Conservation (phyloP, 2,797 vertebrate genomes). For the Peromyscus melanophrys region DNA sequence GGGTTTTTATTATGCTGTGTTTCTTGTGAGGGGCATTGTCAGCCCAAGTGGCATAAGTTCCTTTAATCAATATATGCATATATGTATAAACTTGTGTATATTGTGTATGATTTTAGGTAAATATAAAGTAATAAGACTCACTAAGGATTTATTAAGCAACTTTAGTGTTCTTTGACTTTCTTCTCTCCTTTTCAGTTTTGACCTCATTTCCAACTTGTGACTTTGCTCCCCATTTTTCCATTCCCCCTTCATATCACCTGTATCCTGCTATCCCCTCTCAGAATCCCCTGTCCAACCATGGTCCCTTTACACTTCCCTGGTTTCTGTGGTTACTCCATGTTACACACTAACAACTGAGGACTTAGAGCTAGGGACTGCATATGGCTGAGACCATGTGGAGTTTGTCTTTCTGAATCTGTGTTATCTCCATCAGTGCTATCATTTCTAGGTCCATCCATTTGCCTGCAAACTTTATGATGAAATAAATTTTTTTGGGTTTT, state of each 20-base stretch:
- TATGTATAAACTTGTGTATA: background rate
- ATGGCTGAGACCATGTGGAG: background rate
- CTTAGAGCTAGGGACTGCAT: background rate
- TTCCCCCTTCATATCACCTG: background rate
- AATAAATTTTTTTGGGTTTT: background rate
- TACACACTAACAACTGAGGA: background rate
- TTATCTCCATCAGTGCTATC: background rate
- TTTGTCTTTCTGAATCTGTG: background rate
- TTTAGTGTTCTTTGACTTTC: background rate
- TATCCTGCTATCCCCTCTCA: background rate
- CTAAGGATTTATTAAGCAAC: background rate
- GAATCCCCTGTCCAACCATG: background rate
- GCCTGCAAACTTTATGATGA: background rate
- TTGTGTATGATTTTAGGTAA: background rate
- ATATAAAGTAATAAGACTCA: background rate
- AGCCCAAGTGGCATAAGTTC: background rate
- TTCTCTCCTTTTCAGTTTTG: background rate
- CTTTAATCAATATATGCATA: background rate
- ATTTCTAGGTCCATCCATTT: background rate
- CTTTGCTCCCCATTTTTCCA: background rate
- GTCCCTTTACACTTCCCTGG: background rate
- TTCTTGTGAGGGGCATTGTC: background rate
- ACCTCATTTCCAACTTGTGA: background rate
- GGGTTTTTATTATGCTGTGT: background rate
- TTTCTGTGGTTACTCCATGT: background rate